Conservation (phyloP, 2,797 vertebrate genomes). For the Clarias fuscus region DNA sequence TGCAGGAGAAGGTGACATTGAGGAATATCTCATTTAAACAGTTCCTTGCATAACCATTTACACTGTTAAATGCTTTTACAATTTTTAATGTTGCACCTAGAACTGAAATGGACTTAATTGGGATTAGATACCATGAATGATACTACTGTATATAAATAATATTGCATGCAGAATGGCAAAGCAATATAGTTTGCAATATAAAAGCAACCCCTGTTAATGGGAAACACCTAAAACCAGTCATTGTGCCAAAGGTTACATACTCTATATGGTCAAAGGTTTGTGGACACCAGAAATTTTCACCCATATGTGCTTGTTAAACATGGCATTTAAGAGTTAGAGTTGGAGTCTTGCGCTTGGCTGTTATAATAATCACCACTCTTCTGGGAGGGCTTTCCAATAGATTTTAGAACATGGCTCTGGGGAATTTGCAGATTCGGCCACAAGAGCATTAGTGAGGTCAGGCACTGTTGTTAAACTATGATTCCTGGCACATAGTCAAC, state of each 20-base stretch:
- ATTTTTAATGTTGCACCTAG: background rate
- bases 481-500: background rate
- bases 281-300: background rate
- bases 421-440: constrained; percentile 8
- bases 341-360: too few species aligned
- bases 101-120: background rate
- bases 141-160: background rate
- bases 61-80: background rate
- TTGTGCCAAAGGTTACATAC: background rate
- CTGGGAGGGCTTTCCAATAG: background rate
- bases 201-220: background rate
- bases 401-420: background rate
- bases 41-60: background rate
- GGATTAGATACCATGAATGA: background rate
- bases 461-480: background rate
- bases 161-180: background rate
- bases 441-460: constrained; percentile 9
- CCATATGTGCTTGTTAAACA: background rate
- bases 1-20: background rate
- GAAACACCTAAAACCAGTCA: background rate
- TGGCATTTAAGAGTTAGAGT: background rate
- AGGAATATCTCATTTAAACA: too few species aligned
- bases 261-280: background rate
- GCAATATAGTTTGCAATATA: background rate
- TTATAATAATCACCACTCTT: background rate